These are phyloP conservation scores for Epicampocera succincta DNA, from an alignment of 2,888 invertebrate species.

Conservation along the genomic window DNA sequence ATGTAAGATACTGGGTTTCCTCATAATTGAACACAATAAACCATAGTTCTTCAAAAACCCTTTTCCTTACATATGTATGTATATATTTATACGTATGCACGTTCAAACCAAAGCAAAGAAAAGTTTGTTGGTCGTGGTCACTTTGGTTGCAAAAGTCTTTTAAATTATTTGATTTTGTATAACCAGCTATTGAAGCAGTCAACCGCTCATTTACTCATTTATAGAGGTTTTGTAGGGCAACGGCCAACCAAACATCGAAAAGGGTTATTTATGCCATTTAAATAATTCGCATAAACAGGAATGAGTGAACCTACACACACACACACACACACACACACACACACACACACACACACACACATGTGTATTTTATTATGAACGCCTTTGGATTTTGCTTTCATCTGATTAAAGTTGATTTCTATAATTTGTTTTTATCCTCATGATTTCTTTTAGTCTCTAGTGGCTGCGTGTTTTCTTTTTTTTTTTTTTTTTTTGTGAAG, in stretches of 20 bases:
- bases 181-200: conserved; percentile 30
- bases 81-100: too few relatives aligned
- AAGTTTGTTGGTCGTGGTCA: conserved; percentile 50
- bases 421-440: conserved; percentile 40
- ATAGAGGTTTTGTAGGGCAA: background rate
- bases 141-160: conserved; percentile 50
- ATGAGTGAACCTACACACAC: too few relatives aligned
- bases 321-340: background rate
- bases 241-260: conserved; percentile 3
- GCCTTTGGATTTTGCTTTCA: conserved; percentile 4
- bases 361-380: background rate
- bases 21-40: too few relatives aligned
- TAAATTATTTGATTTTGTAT: conserved; percentile 58
- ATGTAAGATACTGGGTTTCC: too few relatives aligned
- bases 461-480: background rate
- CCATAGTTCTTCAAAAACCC: too few relatives aligned
- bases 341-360: background rate
- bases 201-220: conserved; percentile 35
- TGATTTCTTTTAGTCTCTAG: conserved; percentile 47
- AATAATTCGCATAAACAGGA: conserved; percentile 50
- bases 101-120: too few relatives aligned
- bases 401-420: conserved; percentile 61
- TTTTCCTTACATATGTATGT: too few relatives aligned
- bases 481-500: too few relatives aligned
- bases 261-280: conserved; percentile 34